Evolutionary conservation across 2,113 vertebrate species (phyloP).

Genomic region (Microcebus tavaratra): DNA sequence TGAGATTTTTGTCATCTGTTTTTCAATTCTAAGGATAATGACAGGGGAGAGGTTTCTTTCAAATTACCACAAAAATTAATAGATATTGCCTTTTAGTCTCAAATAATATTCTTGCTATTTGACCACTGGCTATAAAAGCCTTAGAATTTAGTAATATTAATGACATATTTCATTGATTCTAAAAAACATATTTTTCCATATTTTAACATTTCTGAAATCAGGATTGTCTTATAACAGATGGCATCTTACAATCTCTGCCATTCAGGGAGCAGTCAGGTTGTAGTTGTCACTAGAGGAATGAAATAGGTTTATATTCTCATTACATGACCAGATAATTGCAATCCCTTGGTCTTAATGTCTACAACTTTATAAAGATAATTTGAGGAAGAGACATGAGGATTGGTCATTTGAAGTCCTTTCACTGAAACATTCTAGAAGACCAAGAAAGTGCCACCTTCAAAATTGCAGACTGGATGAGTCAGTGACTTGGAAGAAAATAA

Average conservation of each 20-base stretch:
- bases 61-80: neutral
- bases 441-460: neutral
- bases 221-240: too few species aligned
- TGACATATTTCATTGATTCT: too few species aligned
- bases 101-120: conserved; percentile 45
- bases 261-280: too few species aligned
- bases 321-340: neutral
- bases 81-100: conserved; percentile 1
- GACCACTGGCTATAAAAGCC: conserved; percentile 25
- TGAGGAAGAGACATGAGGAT: neutral
- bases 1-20: neutral
- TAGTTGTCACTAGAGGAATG: too few species aligned
- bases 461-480: neutral
- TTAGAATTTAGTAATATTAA: neutral
- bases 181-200: too few species aligned
- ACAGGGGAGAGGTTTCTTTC: neutral
- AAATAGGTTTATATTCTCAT: neutral
- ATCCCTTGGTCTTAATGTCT: neutral
- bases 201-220: too few species aligned
- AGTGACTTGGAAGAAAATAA: conserved; percentile 1
- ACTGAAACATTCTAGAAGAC: neutral
- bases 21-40: neutral
- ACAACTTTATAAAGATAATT: neutral
- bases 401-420: neutral
- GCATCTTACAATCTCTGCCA: too few species aligned